Conservation (phyloP, 2,888 invertebrate species). For the Melipona bicolor region DNA sequence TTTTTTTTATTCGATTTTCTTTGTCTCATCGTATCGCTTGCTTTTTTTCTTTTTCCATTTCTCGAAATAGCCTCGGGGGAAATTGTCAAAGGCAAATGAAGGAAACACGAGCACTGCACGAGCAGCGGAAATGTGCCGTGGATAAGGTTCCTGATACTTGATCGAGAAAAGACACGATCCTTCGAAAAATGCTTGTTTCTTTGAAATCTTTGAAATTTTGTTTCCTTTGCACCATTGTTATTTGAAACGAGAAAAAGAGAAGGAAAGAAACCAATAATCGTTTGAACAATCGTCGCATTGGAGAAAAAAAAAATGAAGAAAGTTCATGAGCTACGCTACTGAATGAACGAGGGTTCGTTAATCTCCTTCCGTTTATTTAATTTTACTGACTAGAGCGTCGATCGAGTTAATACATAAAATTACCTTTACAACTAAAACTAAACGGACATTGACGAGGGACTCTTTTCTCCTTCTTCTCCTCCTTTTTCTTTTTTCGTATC, state of each 20-base stretch:
- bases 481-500: not conserved
- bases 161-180: not conserved
- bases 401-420: conserved; percentile 68
- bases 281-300: conserved; percentile 9
- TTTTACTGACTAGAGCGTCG: conserved; percentile 72
- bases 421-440: conserved; percentile 70
- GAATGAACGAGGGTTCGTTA: conserved; percentile 60
- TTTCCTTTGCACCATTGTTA: not conserved
- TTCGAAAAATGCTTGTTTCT: not conserved
- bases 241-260: not conserved
- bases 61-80: conserved; percentile 20
- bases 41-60: conserved; percentile 3
- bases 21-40: not conserved
- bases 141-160: not conserved
- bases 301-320: conserved; percentile 11
- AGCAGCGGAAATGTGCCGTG: not conserved
- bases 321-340: conserved; percentile 40
- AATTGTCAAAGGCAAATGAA: conserved; percentile 65
- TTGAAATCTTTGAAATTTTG: not conserved
- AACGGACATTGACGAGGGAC: conserved; percentile 52
- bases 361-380: conserved; percentile 69
- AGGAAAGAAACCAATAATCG: not conserved
- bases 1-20: not conserved
- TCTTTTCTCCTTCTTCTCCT: conserved; percentile 2
- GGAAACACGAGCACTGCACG: conserved; percentile 40